phyloP scores from a whole-genome alignment of 2,888 invertebrate species.

The Dasypolia templi region DNA sequence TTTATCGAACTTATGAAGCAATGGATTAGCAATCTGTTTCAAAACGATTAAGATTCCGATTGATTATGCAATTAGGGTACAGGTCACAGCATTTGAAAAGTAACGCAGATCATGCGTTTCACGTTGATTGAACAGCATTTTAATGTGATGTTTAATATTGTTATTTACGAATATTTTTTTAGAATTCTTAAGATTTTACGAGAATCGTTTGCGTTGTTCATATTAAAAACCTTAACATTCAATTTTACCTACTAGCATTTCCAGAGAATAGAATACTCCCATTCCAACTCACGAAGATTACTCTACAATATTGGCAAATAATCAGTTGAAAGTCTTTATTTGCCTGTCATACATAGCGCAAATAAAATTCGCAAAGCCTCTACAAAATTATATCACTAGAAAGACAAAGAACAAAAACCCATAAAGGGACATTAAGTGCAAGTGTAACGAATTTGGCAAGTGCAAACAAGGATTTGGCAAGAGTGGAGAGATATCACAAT shows the following conservation, averaged over 20 bases:
- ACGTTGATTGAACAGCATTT: too few relatives aligned
- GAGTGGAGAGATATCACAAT: slow-evolving; percentile 54
- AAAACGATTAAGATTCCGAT: too few relatives aligned
- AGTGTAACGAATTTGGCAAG: slow-evolving; percentile 61
- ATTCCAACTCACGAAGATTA: background rate
- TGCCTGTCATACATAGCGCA: slow-evolving; percentile 29
- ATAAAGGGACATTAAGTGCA: slow-evolving; percentile 33
- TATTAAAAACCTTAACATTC: too few relatives aligned
- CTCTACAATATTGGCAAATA: background rate
- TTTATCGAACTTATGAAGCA: too few relatives aligned
- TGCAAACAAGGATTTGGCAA: slow-evolving; percentile 63
- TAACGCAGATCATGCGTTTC: too few relatives aligned
- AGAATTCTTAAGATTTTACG: too few relatives aligned
- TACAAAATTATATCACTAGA: slow-evolving; percentile 34
- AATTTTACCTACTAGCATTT: background rate
- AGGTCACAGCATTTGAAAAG: too few relatives aligned
- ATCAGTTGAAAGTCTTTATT: background rate
- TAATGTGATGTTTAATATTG: too few relatives aligned
- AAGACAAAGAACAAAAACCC: slow-evolving; percentile 41
- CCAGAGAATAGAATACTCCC: background rate
- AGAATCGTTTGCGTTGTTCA: too few relatives aligned
- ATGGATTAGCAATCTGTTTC: too few relatives aligned
- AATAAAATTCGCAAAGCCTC: slow-evolving; percentile 32
- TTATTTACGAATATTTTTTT: too few relatives aligned
- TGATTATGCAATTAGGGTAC: too few relatives aligned